Evolutionary conservation across 2,888 invertebrate species (phyloP).

Genomic region (Marasmarcha lunaedactyla): DNA sequence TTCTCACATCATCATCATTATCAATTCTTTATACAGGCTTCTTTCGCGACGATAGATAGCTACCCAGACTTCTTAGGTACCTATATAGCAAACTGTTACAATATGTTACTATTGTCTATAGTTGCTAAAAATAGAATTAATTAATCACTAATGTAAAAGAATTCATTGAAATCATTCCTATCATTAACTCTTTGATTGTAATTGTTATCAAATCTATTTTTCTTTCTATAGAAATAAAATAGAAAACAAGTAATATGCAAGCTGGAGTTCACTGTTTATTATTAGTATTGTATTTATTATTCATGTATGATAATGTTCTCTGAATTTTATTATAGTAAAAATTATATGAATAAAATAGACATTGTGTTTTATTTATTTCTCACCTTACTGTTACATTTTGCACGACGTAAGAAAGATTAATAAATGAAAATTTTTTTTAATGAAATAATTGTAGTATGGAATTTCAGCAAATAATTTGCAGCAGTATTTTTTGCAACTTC

Average conservation of each 20-base stretch:
- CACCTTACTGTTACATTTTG: too few relatives aligned
- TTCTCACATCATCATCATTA: slow-evolving; percentile 11
- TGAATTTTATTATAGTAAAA: slow-evolving; percentile 67
- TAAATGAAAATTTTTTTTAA: too few relatives aligned
- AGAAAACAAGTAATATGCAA: slow-evolving; percentile 38
- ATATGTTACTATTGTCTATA: too few relatives aligned
- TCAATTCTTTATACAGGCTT: slow-evolving; percentile 9
- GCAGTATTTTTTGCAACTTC: too few relatives aligned
- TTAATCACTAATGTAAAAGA: slow-evolving; percentile 35
- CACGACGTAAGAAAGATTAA: too few relatives aligned
- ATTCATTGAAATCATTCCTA: slow-evolving; percentile 62
- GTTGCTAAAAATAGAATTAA: slow-evolving; percentile 7
- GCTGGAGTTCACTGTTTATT: slow-evolving; percentile 48
- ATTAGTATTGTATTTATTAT: slow-evolving; percentile 69
- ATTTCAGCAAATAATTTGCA: too few relatives aligned
- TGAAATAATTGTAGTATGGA: too few relatives aligned
- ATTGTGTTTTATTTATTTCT: slow-evolving; percentile 24
- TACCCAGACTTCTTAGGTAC: neutral
- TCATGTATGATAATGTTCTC: slow-evolving; percentile 68
- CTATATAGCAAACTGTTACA: too few relatives aligned
- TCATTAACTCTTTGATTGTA: slow-evolving; percentile 35
- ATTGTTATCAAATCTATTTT: slow-evolving; percentile 33
- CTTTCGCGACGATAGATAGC: neutral
- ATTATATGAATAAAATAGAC: slow-evolving; percentile 43
- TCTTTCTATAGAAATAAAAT: slow-evolving; percentile 38